A percentile compares a stretch with the other conserved stretches of the same genome.
Evolutionary conservation across 2,888 invertebrate genomes (phyloP).

Genomic region (Syritta pipiens): DNA sequence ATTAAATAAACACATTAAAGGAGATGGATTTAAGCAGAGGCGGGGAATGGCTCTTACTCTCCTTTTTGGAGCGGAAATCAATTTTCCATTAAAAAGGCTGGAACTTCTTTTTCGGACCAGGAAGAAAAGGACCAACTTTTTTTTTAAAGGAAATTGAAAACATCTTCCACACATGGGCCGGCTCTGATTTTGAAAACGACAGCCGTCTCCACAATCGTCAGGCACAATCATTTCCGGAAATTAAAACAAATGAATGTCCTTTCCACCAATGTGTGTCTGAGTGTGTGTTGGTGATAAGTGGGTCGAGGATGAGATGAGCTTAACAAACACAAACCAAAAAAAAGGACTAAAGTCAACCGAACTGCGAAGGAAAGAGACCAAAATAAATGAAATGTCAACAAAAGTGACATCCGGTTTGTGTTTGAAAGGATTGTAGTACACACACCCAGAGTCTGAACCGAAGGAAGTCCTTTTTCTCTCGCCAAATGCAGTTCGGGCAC

Average conservation of each 20-base stretch:
- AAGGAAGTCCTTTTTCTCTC: constrained; percentile 7
- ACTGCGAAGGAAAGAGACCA: constrained; percentile 42
- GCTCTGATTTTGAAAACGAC: constrained; percentile 1
- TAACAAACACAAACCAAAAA: constrained; percentile 40
- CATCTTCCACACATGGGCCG: constrained; percentile 19
- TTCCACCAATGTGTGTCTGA: constrained; percentile 16
- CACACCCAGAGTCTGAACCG: constrained; percentile 9
- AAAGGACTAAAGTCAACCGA: constrained; percentile 57
- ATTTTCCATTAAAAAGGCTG: constrained; percentile 36
- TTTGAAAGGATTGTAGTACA: constrained; percentile 43
- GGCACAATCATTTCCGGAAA: constrained; percentile 54
- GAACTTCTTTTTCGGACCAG: constrained; percentile 23
- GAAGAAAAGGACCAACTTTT: constrained; percentile 1
- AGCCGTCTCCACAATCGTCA: constrained; percentile 31
- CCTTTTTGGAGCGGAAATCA: constrained; percentile 40
- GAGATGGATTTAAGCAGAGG: no score
- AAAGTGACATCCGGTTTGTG: constrained; percentile 67
- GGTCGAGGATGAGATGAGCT: constrained; percentile 41
- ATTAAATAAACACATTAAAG: no score
- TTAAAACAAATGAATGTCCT: constrained; percentile 57
- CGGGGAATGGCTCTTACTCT: no score
- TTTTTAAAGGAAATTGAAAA: constrained; percentile 48
- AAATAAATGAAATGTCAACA: constrained; percentile 68
- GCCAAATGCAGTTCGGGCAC: constrained; percentile 38
- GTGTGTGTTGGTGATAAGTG: constrained; percentile 40